Evolutionary conservation across 2,888 invertebrate genomes (phyloP), one percentile per base, ranked within the genome.

Genomic region (Temnothorax rugatulus): DNA sequence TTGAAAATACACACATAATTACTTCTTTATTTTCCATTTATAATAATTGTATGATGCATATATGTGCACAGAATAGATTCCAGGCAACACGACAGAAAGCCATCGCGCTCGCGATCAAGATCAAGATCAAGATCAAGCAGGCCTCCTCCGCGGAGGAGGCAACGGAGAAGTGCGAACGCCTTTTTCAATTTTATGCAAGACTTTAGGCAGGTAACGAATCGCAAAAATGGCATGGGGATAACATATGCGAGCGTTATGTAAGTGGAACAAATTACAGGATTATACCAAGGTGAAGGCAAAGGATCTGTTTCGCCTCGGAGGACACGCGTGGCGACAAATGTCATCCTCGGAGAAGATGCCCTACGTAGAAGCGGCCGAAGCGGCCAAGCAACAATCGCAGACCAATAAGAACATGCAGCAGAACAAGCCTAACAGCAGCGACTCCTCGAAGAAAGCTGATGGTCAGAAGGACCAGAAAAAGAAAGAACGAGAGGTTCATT

Each of bases 101-200:
- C 41, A 18, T 87, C 87, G 21, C 88, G 83, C 69, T 89, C 90
- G 29, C 87, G 91, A 13, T 91, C 92, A 25, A 86, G 91, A 8
- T 91, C 91, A 13, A 29, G 66, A 50, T 41, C 88, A 52, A 86
- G 86, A 63, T 18, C 38, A 68, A 85, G 59, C n/a, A 71, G 34
- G 25, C 74, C 83, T n/a, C 73, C 81, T n/a, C 73, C 81, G 52
- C 88, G 68, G 54, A 25, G 63, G 44, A 83, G 79, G 83, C 50
- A 82, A 54, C 69, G 92, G 92, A 91, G 85, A 68, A 94, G 92
- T 75, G 83, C 91, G 4, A 94, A 94, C 86, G 91, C 94, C 29
- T 94, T 93, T 76, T 57, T 93, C n/a, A 93, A 94, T 86, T 94
- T 93, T 83, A 87, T 93, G 73, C 91, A 92, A 79, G 91, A 93